Evolutionary conservation across 2,113 vertebrate genomes (phyloP).

Genomic region (Thunnus thynnus): DNA sequence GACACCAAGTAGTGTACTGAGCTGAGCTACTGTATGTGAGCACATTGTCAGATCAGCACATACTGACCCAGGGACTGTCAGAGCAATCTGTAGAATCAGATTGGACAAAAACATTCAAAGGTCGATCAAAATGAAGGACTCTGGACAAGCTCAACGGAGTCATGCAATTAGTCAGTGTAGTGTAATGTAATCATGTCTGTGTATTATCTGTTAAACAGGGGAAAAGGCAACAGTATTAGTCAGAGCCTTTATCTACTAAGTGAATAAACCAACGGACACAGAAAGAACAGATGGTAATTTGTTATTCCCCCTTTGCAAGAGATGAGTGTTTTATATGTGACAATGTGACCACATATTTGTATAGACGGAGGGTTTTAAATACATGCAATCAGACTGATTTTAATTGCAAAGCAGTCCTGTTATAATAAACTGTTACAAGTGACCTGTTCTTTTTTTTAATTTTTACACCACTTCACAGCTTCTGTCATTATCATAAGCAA

Average conservation of each 20-base stretch:
- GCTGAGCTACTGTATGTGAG: not conserved
- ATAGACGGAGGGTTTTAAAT: not conserved
- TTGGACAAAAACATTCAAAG: constrained; percentile 4
- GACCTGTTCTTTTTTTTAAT: not conserved
- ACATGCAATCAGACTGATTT: constrained; percentile 5
- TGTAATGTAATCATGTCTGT: constrained; percentile 7
- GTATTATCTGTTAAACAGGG: not conserved
- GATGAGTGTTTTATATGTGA: constrained; percentile 7
- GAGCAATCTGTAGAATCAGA: constrained; percentile 2
- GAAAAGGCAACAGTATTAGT: not conserved
- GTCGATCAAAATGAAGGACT: constrained; percentile 36
- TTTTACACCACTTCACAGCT: constrained; percentile 4
- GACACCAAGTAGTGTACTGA: not conserved
- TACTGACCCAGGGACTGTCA: not conserved
- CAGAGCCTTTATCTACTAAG: not conserved
- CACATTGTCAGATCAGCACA: constrained; percentile 19
- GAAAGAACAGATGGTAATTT: constrained; percentile 45
- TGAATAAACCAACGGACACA: constrained; percentile 35
- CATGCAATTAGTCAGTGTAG: constrained; percentile 1
- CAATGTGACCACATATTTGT: not conserved
- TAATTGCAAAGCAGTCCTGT: not conserved
- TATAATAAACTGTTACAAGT: not conserved
- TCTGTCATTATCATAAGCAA: not conserved
- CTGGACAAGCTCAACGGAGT: not conserved
- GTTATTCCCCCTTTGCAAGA: constrained; percentile 5